These are phyloP conservation scores for Eupithecia centaureata DNA, from an alignment of 2,888 invertebrate genomes.

Conservation along the genomic window DNA sequence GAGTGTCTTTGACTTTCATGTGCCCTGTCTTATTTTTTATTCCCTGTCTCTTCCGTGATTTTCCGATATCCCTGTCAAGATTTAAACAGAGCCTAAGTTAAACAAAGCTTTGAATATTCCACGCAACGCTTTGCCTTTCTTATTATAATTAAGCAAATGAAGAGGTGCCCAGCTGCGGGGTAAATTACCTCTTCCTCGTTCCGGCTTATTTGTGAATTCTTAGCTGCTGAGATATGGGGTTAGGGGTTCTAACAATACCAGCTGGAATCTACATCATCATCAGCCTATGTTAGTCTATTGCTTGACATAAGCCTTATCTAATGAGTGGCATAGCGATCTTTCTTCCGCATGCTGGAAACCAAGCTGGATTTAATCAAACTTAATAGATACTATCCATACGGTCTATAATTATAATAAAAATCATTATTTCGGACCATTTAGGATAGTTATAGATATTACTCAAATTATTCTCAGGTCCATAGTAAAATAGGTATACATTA, in stretches of 20 bases:
- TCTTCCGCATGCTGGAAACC: too few species aligned
- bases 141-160: slow-evolving; percentile 45
- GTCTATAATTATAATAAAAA: too few species aligned
- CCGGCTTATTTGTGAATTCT: slow-evolving; percentile 34
- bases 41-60: neutral
- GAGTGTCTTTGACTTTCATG: neutral
- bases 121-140: slow-evolving; percentile 34
- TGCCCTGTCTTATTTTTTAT: neutral
- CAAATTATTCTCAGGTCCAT: too few species aligned
- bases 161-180: slow-evolving; percentile 40
- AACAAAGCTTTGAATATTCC: slow-evolving; percentile 10
- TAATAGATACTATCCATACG: too few species aligned
- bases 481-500: too few species aligned
- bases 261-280: too few species aligned
- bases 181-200: slow-evolving; percentile 34
- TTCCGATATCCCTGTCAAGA: neutral
- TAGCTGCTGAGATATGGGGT: slow-evolving; percentile 32
- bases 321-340: too few species aligned
- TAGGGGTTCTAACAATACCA: neutral
- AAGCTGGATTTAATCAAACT: too few species aligned
- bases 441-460: too few species aligned
- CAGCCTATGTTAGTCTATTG: too few species aligned
- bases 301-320: too few species aligned
- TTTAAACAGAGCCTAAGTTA: neutral
- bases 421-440: too few species aligned